These are phyloP conservation scores for Megaceryle alcyon DNA, from an alignment of 2,797 vertebrate species.

Conservation along the genomic window DNA sequence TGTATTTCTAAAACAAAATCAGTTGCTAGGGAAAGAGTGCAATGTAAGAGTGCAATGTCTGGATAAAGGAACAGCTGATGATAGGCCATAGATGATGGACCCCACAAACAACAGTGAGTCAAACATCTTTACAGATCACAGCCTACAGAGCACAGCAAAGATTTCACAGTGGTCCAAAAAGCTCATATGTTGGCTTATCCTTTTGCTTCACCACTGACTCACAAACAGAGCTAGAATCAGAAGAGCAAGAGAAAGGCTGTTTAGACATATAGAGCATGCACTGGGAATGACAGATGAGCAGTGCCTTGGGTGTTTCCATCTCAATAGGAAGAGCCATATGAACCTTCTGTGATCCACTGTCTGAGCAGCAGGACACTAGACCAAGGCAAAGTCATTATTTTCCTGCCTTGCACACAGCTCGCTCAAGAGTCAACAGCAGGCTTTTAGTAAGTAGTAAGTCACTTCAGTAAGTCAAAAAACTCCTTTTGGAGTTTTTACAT, in stretches of 20 bases:
- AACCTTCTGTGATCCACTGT: background rate
- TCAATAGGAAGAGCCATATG: background rate
- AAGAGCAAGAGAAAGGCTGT: background rate
- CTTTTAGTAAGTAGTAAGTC: background rate
- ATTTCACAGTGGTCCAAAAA: background rate
- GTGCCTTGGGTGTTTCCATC: background rate
- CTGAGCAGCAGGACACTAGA: background rate
- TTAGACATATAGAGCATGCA: background rate
- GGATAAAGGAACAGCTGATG: background rate
- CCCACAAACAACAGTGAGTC: background rate
- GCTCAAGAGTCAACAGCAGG: background rate
- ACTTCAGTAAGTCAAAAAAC: background rate
- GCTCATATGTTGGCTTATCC: background rate
- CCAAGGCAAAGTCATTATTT: background rate
- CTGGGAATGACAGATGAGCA: background rate
- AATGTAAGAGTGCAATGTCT: background rate
- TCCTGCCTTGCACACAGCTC: background rate
- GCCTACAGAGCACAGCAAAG: background rate
- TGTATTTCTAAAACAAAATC: background rate
- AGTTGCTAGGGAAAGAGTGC: background rate
- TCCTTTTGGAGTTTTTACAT: background rate
- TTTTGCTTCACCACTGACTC: background rate
- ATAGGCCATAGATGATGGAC: background rate
- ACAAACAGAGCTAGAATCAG: fast-evolving
- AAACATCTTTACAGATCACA: background rate